Evolutionary conservation across 2,113 vertebrate genomes (phyloP), one percentile per base, ranked within the genome.

Genomic region (Platichthys flesus): DNA sequence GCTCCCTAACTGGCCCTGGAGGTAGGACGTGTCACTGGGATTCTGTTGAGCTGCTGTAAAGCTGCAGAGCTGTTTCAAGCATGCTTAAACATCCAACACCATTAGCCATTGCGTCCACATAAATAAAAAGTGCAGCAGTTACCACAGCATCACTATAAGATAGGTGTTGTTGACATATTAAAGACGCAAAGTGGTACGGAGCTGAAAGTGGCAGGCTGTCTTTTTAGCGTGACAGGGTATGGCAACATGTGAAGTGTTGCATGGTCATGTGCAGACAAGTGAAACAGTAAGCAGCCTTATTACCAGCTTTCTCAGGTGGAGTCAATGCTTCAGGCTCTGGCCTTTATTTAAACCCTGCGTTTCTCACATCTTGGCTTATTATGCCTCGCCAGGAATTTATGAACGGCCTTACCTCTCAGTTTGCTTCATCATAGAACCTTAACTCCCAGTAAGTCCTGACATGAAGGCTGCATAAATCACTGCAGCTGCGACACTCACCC

Each of bases 401-500:
- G 76, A 88, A 88, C 74, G 60, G 45, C 67, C 49, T 71, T 67
- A 31, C 62, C 70, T 75, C 37, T 1, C 37, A 1, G 23, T 62
- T 70, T 76, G 67, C 76, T 65, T 64, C 76, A 68, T 88, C 78
- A 76, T 52, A 64, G 71, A 84, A 20, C 81, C 83, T 79, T 72
- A 72, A 89, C 85, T 89, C 78, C 31, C 60, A 77, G 79, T 86
- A 83, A 79, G 79, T 86, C 57, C 75, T 68, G 42, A 74, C 70
- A 66, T 79, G 82, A 91, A 79, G 74, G 84, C 88, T 88, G 71
- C 66, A 90, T 93, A 88, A 89, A 93, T 94, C 90, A 82, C 59
- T 58, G 74, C 66, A 71, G 68, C 78, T 75, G 65, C 18, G 63
- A 65, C 78, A 13, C 58, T 67, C 31, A 70, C 65, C 70, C 72